Evolutionary conservation across 2,113 vertebrate genomes (phyloP), one percentile per base, ranked within the genome.

Genomic region (Bubo blakistoni): DNA sequence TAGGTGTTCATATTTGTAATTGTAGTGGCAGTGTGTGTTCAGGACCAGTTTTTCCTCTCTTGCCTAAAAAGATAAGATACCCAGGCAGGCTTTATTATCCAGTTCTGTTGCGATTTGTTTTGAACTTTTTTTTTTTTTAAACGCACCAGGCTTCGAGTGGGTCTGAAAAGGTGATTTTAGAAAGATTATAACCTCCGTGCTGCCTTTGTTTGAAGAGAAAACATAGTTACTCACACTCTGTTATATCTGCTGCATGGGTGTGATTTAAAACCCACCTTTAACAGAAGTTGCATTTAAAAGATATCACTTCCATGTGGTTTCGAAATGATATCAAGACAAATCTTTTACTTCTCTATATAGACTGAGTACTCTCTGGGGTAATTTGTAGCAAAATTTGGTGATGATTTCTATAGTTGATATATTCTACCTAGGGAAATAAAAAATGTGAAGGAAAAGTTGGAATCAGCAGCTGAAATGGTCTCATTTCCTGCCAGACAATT

Each of bases 401-500:
- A 93, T 80, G 58, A 93, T 92, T 94, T 91, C 84, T 88, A 7
- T 49, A 61, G 84, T 21, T 94, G 76, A 81, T 94, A 34, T 90
- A 83, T 63, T 88, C 59, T 90, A 59, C 76, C 82, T 47, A 71
- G 67, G 94, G 90, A 96, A 93, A 93, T 92, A 73, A 90, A 86
- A 93, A 94, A 86, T 54, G 34, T 93, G 80, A 95, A 78, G 44
- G 78, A 71, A 59, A 93, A 90, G 88, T 92, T 92, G 76, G 88
- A 93, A 74, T 91, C 76, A 57, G 82, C 79, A 74, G 76, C 65
- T 86, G n/a, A 93, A 95, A 81, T 79, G 36, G 67, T 78, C 76
- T 87, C 69, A 71, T 96, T 92, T 95, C 86, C 80, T 94, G 86
- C 69, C 86, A 95, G 80, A 90, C 38, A 86, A 51, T 90, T 96